Evolutionary conservation across 2,113 vertebrate species (phyloP), one percentile per base, ranked within the genome.

Genomic region (Anser cygnoides): DNA sequence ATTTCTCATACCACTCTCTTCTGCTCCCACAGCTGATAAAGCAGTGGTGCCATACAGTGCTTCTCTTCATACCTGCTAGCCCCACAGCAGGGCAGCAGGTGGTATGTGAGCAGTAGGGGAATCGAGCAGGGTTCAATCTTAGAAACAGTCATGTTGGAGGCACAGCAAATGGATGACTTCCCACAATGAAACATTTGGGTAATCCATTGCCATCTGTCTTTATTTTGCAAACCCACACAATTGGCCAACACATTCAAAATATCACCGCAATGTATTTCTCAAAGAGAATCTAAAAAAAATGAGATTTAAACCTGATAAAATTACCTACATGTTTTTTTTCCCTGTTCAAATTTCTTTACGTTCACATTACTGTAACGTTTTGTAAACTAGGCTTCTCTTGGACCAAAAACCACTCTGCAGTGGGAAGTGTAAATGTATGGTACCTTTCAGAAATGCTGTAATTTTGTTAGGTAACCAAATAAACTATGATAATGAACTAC

Each of bases 201-300:
- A 92, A 90, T 86, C 90, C 63, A 54, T 80, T 65, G n/a, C 95
- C 90, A 95, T 97, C 95, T 97, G 94, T 71, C 92, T 96, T 92
- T 90, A 62, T 93, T 96, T 95, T 94, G 79, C 46, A 72, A 94
- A 84, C 95, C 88, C 79, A 83, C 94, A 95, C 88, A 88, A 46
- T 71, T 93, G 94, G 75, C 92, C 86, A 77, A 93, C 76, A 70
- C 21, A 11, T 94, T 88, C 68, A 77, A 94, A 92, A 90, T 77
- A 93, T 23, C 63, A 11, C 62, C 65, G 49, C 57, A 54, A 75
- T 31, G 93, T 80, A 65, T 58, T 73, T 83, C 59, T 86, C 71
- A 54, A 70, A 75, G 66, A 68, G 21, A 73, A 61, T 68, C 75
- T 61, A 63, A 17, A 35, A 49, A 46, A 66, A 68, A 33, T 43